Base-by-base conservation (phyloP, 2,797 vertebrate species). In the Danio kyathit region DNA sequence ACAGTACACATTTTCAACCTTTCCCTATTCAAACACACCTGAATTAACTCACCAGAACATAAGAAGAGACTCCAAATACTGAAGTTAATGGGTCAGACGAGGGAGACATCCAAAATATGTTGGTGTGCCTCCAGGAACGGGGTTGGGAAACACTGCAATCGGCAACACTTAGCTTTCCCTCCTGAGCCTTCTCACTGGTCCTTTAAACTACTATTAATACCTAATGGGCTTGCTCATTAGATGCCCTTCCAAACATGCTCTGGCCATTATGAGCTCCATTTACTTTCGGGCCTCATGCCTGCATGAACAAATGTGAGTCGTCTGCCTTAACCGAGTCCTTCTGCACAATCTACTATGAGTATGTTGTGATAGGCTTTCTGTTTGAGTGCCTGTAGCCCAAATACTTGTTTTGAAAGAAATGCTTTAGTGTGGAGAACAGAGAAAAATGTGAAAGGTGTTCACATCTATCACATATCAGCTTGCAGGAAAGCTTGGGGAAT, bases 161-260 rank as follows among this genome's bases (percentile, higher is more conserved):
- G 59, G 44, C 29, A 82, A 70, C 48, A 56, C 59, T 74, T n/a
- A 61, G 40, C 74, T 21, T n/a, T 60, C 59, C 71, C 56, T 70
- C 56, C 67, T 61, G 81, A 78, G 77, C 76, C 54, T 74, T 84
- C 89, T 90, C 88, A 76, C 80, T 83, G 79, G 88, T 88, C 89
- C 91, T 90, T 91, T 91, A 92, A 92, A 93, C 91, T 81, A 89
- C 90, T 86, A 91, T 93, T 94, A 92, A 90, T 88, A 90, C 88
- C 88, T 94, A 93, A 94, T 94, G 91, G 91, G 80, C 67, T 44
- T 83, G 83, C 90, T 94, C 93, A 92, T 94, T 94, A 94, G 86
- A 87, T 83, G 88, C 83, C 78, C 90, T 87, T 89, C 84, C 91
- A 91, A 92, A 91, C 88, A 90, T 87, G 85, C 90, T 89, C 85